Conservation (phyloP, 2,797 vertebrate species). For the Sebastes minor region DNA sequence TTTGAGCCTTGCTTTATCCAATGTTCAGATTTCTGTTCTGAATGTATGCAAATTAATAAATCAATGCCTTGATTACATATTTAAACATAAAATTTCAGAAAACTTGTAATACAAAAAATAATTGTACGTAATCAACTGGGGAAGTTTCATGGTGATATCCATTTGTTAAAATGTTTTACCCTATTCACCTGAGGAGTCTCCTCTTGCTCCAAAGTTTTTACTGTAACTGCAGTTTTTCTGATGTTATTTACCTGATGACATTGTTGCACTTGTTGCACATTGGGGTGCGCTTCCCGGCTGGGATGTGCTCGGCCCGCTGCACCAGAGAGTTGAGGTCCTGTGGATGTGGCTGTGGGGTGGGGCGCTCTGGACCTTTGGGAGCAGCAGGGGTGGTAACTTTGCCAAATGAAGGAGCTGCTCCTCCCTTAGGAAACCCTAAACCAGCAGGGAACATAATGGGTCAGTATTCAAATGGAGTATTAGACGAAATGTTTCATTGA, state of each 20-base stretch:
- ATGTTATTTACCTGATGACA: slow-evolving; percentile 89
- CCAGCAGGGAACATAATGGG: background rate
- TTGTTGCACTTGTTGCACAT: slow-evolving; percentile 94
- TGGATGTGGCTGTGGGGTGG: slow-evolving; percentile 77
- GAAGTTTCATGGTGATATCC: no score
- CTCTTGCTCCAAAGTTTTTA: background rate
- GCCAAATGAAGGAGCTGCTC: slow-evolving; percentile 81
- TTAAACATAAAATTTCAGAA: no score
- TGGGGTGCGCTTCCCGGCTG: slow-evolving; percentile 92
- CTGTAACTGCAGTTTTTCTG: background rate
- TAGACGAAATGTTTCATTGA: background rate
- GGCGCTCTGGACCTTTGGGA: slow-evolving; percentile 73
- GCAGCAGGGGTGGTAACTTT: slow-evolving; percentile 74
- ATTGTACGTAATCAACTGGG: no score
- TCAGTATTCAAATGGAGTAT: background rate
- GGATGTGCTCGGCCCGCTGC: slow-evolving; percentile 95
- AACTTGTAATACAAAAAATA: no score
- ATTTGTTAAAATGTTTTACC: no score
- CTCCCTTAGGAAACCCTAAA: slow-evolving; percentile 74
- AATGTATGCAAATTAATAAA: no score
- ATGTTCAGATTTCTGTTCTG: no score
- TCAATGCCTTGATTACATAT: no score
- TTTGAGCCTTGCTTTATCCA: no score
- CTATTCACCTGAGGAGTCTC: no score
- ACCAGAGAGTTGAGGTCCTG: slow-evolving; percentile 89